A percentile compares a stretch with the other conserved stretches of the same genome.
Evolutionary conservation across 1,140 invertebrate species (phyloP).

Genomic region (Tetranychus cinnabarinus): DNA sequence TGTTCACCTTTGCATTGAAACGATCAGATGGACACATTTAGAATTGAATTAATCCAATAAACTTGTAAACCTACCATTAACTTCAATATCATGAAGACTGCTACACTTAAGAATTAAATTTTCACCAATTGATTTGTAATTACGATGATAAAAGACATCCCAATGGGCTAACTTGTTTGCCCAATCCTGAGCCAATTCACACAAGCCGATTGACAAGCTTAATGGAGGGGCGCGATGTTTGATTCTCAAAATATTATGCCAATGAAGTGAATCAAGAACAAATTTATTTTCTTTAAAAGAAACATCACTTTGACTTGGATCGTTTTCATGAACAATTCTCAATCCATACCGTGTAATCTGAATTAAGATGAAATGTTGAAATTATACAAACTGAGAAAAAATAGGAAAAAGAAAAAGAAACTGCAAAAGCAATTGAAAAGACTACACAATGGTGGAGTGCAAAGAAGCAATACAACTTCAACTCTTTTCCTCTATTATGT

Average conservation of each 20-base stretch:
- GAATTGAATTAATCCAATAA: too few relatives aligned
- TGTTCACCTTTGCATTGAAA: slow-evolving; percentile 43
- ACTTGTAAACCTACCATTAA: not conserved
- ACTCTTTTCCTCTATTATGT: too few relatives aligned
- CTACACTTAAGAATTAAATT: not conserved
- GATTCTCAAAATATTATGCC: slow-evolving; percentile 51
- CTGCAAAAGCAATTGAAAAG: too few relatives aligned
- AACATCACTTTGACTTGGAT: too few relatives aligned
- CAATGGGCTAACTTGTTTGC: slow-evolving; percentile 54
- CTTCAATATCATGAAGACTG: not conserved
- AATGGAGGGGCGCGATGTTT: slow-evolving; percentile 40
- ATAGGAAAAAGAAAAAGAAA: too few relatives aligned
- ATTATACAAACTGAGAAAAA: too few relatives aligned
- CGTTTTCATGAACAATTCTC: too few relatives aligned
- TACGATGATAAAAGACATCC: slow-evolving; percentile 41
- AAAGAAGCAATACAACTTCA: too few relatives aligned
- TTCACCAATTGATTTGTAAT: slow-evolving; percentile 28
- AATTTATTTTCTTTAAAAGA: not conserved
- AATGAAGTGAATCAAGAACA: slow-evolving; percentile 27
- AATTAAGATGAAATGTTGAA: too few relatives aligned
- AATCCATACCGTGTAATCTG: too few relatives aligned
- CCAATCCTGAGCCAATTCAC: slow-evolving; percentile 53
- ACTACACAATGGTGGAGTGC: too few relatives aligned
- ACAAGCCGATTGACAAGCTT: slow-evolving; percentile 43
- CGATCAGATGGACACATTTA: too few relatives aligned